Percentiles rank a stretch among this genome's conserved stretches.
Conservation (phyloP, 2,113 vertebrate species). For the Hyla sarda region DNA sequence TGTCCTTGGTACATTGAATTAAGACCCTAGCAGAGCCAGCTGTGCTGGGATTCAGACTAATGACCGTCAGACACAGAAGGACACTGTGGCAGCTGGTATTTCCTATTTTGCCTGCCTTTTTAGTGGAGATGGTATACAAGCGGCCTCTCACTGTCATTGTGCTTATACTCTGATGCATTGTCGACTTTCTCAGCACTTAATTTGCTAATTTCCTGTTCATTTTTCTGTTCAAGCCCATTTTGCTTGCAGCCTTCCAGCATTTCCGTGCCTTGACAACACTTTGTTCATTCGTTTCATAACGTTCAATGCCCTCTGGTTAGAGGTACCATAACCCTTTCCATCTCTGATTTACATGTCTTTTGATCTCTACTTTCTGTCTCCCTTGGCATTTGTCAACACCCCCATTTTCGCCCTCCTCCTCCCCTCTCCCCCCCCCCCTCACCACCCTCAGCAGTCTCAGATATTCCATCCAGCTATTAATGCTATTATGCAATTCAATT, state of each 20-base stretch:
- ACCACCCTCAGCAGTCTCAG: slow-evolving; percentile 62
- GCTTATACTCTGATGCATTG: slow-evolving; percentile 61
- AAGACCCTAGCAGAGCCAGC: slow-evolving; percentile 73
- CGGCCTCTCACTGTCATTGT: slow-evolving; percentile 63
- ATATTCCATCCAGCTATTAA: slow-evolving; percentile 65
- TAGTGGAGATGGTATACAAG: slow-evolving; percentile 65
- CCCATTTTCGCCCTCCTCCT: slow-evolving; percentile 61
- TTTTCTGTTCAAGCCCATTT: slow-evolving; percentile 61
- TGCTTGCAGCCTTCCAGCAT: slow-evolving; percentile 61
- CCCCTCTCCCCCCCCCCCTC: slow-evolving; percentile 44
- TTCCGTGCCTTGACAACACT: slow-evolving; percentile 66
- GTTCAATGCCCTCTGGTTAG: slow-evolving; percentile 69
- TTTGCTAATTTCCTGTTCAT: slow-evolving; percentile 70
- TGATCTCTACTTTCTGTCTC: slow-evolving; percentile 70
- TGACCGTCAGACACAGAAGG: slow-evolving; percentile 75
- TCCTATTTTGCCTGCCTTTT: slow-evolving; percentile 63
- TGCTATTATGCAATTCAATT: slow-evolving; percentile 66
- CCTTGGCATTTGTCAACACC: slow-evolving; percentile 69
- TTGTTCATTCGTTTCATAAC: slow-evolving; percentile 68
- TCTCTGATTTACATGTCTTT: slow-evolving; percentile 73
- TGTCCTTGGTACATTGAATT: slow-evolving; percentile 72
- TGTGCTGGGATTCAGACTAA: slow-evolving; percentile 76
- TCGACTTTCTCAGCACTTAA: slow-evolving; percentile 69
- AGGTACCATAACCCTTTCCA: slow-evolving; percentile 66
- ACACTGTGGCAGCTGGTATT: slow-evolving; percentile 75